Evolutionary conservation across 92 coral and sea anemone species (phyloP).

Genomic region (Pocillopora grandis): DNA sequence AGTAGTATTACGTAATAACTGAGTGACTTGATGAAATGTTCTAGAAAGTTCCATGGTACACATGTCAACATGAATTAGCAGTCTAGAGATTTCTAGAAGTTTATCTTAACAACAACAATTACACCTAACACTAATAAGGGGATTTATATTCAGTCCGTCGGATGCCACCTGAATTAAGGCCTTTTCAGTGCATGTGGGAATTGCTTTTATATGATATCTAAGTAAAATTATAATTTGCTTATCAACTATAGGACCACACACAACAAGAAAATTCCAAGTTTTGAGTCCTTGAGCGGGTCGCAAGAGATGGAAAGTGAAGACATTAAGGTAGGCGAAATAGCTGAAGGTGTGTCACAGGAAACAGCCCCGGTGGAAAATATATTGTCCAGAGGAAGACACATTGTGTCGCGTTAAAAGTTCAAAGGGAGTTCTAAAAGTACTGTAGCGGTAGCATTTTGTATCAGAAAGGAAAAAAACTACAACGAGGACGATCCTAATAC

Average conservation of each 20-base stretch:
- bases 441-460: neutral
- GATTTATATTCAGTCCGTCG: no score
- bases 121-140: no score
- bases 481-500: no score
- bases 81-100: no score
- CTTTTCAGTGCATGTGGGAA: no score
- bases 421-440: neutral
- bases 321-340: neutral
- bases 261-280: slow-evolving; percentile 16
- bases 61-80: no score
- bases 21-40: no score
- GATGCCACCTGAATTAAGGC: no score
- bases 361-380: neutral
- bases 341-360: neutral
- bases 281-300: neutral
- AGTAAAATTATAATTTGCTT: no score
- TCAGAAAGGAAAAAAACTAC: neutral
- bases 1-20: no score
- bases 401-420: neutral
- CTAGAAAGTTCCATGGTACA: no score
- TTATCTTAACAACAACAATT: no score
- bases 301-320: neutral
- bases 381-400: neutral
- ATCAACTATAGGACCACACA: neutral
- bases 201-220: neutral